Evolutionary conservation across 1,140 invertebrate species (phyloP).

Genomic region (Cyrtorhinus lividipennis): DNA sequence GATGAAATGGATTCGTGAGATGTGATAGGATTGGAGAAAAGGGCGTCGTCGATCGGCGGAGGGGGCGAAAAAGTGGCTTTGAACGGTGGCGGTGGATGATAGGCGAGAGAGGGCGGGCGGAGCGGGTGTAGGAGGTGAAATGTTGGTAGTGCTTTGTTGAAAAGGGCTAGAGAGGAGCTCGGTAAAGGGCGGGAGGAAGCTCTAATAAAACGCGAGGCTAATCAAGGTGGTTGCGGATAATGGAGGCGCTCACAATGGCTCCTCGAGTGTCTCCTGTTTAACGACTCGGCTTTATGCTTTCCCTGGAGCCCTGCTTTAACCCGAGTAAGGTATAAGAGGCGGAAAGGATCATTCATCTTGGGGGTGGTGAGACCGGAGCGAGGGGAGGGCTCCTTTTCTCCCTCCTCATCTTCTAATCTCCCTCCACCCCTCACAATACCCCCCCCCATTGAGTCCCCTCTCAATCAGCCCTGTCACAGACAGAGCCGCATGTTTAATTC

Average conservation of each 20-base stretch:
- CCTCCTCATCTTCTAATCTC: neutral
- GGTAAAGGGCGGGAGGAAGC: neutral
- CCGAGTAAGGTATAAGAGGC: neutral
- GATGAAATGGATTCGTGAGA: too few species aligned
- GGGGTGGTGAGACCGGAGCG: constrained; percentile 1
- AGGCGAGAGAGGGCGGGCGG: neutral
- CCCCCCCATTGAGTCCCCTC: too few species aligned
- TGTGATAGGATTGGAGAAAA: too few species aligned
- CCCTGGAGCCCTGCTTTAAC: neutral
- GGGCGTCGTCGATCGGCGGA: too few species aligned
- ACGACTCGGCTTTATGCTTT: constrained; percentile 13
- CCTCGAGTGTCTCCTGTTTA: constrained; percentile 14
- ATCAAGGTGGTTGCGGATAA: constrained; percentile 12
- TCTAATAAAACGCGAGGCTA: constrained; percentile 14
- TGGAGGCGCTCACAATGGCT: constrained; percentile 8
- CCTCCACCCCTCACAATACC: neutral
- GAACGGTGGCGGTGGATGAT: neutral
- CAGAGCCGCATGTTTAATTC: constrained; percentile 15
- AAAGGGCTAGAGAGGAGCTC: neutral
- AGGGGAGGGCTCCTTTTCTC: neutral
- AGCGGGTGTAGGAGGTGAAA: neutral
- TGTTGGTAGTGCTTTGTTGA: neutral
- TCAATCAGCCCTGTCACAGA: constrained; percentile 15
- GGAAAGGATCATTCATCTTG: constrained; percentile 13
- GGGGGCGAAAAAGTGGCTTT: too few species aligned